Percentiles rank a stretch among this genome's conserved stretches.
These are phyloP conservation scores for Montipora efflorescens DNA, from an alignment of 64 coral and sea anemone species.

Conservation along the genomic window DNA sequence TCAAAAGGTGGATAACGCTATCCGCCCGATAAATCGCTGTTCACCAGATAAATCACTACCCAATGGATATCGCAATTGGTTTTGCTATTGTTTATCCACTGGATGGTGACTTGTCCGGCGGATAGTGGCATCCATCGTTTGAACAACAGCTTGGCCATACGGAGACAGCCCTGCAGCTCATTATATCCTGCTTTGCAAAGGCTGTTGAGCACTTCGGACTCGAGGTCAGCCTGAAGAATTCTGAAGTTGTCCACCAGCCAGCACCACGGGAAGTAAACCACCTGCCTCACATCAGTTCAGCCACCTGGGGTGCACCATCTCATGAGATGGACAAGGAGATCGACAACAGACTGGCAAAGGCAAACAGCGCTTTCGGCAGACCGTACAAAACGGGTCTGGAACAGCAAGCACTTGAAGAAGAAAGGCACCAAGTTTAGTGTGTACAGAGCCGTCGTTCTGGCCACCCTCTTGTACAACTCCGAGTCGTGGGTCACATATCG, in stretches of 20 bases:
- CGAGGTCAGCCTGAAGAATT: neutral
- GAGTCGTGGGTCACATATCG: neutral
- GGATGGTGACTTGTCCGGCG: too few species aligned
- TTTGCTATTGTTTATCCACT: too few species aligned
- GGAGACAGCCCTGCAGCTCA: neutral
- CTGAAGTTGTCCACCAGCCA: neutral
- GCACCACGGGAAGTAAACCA: neutral
- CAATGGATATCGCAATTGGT: too few species aligned
- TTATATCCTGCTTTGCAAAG: neutral
- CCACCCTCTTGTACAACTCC: too few species aligned
- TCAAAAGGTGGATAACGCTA: too few species aligned
- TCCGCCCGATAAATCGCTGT: too few species aligned
- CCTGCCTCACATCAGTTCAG: neutral
- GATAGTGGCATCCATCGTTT: too few species aligned
- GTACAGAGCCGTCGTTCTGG: constrained; percentile 12
- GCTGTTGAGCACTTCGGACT: neutral
- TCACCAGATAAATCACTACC: too few species aligned
- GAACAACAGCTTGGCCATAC: neutral
- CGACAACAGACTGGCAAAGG: neutral
- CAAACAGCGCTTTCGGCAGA: neutral
- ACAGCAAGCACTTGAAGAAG: neutral
- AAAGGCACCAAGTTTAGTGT: neutral
- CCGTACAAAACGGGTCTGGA: neutral
- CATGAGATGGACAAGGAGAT: neutral
- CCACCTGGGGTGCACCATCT: neutral